Evolutionary conservation across 2,888 invertebrate species (phyloP).

Genomic region (Mallateleia sp.): DNA sequence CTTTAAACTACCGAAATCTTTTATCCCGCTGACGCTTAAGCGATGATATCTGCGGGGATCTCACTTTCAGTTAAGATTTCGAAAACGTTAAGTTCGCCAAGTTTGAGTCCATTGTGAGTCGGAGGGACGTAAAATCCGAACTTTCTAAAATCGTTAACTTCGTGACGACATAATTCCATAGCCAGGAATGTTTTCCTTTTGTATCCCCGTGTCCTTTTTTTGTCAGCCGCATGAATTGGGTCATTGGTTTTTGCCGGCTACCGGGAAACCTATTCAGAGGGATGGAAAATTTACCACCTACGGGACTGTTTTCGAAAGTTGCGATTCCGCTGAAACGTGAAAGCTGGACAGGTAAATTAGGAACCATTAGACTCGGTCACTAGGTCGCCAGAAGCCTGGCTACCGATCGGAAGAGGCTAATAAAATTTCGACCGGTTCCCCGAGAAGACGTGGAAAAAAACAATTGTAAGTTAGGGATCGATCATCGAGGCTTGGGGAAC

Average conservation of each 20-base stretch:
- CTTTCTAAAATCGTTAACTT: slow-evolving; percentile 76
- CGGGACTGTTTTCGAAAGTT: slow-evolving; percentile 69
- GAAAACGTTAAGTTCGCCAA: slow-evolving; percentile 67
- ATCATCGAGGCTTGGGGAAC: slow-evolving; percentile 49
- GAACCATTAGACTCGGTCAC: slow-evolving; percentile 51
- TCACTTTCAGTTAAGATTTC: slow-evolving; percentile 57
- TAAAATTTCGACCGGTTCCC: neutral
- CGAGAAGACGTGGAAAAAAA: slow-evolving; percentile 19
- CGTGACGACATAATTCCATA: slow-evolving; percentile 66
- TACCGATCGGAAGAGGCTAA: slow-evolving; percentile 45
- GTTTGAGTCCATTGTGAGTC: slow-evolving; percentile 60
- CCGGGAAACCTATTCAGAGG: slow-evolving; percentile 71
- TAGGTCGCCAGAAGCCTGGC: slow-evolving; percentile 8
- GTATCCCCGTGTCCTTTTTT: slow-evolving; percentile 47
- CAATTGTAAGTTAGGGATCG: slow-evolving; percentile 58
- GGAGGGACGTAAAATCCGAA: slow-evolving; percentile 40
- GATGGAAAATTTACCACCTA: slow-evolving; percentile 71
- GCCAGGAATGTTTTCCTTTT: slow-evolving; percentile 72
- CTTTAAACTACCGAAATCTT: slow-evolving; percentile 61
- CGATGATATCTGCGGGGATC: slow-evolving; percentile 59
- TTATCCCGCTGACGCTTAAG: slow-evolving; percentile 51
- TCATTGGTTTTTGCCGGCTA: slow-evolving; percentile 70
- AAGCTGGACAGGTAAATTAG: slow-evolving; percentile 68
- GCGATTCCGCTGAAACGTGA: slow-evolving; percentile 67
- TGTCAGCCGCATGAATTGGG: slow-evolving; percentile 64